Evolutionary conservation across 2,113 vertebrate species (phyloP).

Genomic region (Malaclemys terrapin): DNA sequence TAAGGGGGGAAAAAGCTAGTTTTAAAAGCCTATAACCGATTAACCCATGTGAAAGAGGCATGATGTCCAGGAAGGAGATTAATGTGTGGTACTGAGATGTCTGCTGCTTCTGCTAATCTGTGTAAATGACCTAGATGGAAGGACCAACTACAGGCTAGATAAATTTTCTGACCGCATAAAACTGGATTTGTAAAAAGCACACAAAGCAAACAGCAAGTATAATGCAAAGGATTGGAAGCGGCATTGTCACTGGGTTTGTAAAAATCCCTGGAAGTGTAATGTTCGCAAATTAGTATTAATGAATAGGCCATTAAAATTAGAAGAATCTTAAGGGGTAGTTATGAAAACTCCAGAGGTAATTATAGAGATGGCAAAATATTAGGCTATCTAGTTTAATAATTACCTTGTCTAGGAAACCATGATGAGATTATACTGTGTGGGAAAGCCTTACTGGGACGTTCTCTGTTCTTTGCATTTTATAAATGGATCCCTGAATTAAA

Average conservation of each 20-base stretch:
- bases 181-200: constrained; percentile 18
- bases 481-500: constrained; percentile 5
- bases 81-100: not conserved
- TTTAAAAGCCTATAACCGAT: not conserved
- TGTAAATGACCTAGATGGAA: not conserved
- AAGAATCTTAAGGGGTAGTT: constrained; percentile 46
- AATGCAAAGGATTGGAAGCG: constrained; percentile 16
- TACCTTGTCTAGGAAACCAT: not conserved
- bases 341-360: constrained; percentile 59
- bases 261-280: constrained; percentile 51
- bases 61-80: accelerated
- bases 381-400: not conserved
- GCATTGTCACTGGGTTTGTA: constrained; percentile 21
- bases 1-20: not conserved
- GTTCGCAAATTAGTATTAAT: constrained; percentile 61
- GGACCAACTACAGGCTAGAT: constrained; percentile 20
- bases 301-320: constrained; percentile 57
- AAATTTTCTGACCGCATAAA: constrained; percentile 25
- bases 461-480: not conserved
- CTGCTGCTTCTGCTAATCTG: not conserved
- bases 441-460: not conserved
- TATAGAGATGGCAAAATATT: constrained; percentile 31
- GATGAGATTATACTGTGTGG: not conserved
- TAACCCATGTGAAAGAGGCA: constrained; percentile 15
- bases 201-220: not conserved